A percentile compares a stretch with the other conserved stretches of the same genome.
Evolutionary conservation across 2,888 invertebrate genomes (phyloP).

Genomic region (Caradrina kadenii): DNA sequence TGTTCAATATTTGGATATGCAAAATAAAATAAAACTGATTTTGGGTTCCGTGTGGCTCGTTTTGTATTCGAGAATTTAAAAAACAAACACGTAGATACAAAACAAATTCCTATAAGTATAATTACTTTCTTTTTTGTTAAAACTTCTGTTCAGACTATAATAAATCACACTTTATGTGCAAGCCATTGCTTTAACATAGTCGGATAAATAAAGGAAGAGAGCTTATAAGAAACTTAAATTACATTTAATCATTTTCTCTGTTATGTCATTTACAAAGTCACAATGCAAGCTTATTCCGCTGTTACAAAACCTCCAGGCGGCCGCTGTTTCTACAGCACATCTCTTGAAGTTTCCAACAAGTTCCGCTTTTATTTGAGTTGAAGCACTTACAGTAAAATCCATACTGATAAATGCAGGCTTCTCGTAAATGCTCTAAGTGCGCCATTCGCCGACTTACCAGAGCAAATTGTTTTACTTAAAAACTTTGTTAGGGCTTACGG

Average conservation of each 20-base stretch:
- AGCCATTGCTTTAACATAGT: background rate
- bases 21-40: slow-evolving; percentile 40
- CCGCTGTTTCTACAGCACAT: slow-evolving; percentile 28
- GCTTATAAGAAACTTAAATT: background rate
- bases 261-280: slow-evolving; percentile 17
- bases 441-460: slow-evolving; percentile 30
- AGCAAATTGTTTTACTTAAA: slow-evolving; percentile 46
- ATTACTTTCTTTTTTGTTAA: background rate
- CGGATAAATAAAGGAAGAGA: background rate
- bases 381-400: slow-evolving; percentile 54
- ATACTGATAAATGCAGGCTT: slow-evolving; percentile 58
- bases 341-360: slow-evolving; percentile 47
- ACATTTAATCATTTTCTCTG: slow-evolving; percentile 4
- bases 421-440: slow-evolving; percentile 53
- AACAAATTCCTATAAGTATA: slow-evolving; percentile 7
- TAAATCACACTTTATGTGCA: background rate
- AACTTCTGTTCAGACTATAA: slow-evolving; percentile 2
- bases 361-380: slow-evolving; percentile 58
- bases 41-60: slow-evolving; percentile 7
- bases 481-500: slow-evolving; percentile 31
- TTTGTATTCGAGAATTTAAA: slow-evolving; percentile 23
- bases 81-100: background rate
- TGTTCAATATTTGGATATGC: slow-evolving; percentile 34
- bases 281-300: slow-evolving; percentile 25
- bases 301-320: slow-evolving; percentile 10